These are phyloP conservation scores for Archilochus colubris DNA, from an alignment of 2,113 vertebrate genomes.

Conservation along the genomic window DNA sequence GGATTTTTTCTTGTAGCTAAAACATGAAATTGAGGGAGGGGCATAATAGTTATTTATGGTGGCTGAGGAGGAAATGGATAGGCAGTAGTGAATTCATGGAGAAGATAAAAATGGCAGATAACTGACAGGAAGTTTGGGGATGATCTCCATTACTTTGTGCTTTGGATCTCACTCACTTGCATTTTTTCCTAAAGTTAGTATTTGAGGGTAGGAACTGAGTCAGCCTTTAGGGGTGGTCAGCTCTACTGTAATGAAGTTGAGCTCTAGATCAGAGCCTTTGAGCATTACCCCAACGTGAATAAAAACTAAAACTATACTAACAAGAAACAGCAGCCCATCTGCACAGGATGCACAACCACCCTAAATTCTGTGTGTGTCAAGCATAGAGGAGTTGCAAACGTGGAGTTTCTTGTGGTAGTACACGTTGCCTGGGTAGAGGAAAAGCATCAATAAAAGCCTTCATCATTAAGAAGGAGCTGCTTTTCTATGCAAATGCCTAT, in stretches of 20 bases:
- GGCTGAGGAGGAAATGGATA: background rate
- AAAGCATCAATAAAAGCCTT: background rate
- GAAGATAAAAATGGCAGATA: background rate
- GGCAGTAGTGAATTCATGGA: background rate
- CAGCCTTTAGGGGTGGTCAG: background rate
- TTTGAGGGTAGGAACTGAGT: background rate
- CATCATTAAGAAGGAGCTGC: background rate
- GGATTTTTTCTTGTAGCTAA: background rate
- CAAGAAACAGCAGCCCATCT: slow-evolving; percentile 1
- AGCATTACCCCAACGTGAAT: background rate
- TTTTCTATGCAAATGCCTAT: background rate
- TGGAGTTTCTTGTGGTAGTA: background rate
- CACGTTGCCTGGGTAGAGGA: background rate
- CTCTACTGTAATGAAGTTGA: background rate
- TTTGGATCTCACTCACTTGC: background rate
- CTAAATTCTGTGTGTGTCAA: background rate
- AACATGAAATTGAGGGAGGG: background rate
- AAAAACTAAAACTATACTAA: background rate
- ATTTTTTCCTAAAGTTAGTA: background rate
- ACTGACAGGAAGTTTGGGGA: background rate
- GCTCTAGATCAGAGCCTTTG: background rate
- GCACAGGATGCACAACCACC: background rate
- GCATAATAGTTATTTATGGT: background rate
- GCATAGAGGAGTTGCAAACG: background rate
- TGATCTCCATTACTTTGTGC: slow-evolving; percentile 7